Evolutionary conservation across 2,113 vertebrate genomes (phyloP).

Genomic region (Corythornis cristatus): DNA sequence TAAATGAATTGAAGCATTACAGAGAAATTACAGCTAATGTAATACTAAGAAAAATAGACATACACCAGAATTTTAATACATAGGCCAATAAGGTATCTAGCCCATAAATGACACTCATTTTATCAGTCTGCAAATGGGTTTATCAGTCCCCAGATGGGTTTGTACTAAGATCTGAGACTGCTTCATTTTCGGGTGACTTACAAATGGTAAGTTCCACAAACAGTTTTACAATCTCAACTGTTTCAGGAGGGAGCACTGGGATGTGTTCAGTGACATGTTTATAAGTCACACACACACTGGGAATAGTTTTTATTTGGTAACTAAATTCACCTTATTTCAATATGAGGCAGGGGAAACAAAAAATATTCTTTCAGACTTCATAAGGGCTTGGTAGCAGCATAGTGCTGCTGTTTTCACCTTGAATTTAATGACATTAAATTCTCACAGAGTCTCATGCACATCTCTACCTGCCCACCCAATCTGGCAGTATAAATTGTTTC

Average conservation of each 20-base stretch:
- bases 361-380: neutral
- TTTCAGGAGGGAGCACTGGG: conserved; percentile 35
- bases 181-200: conserved; percentile 49
- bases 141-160: conserved; percentile 67
- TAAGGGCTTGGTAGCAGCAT: neutral
- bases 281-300: neutral
- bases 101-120: conserved; percentile 65
- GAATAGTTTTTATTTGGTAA: conserved; percentile 24
- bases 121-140: conserved; percentile 72
- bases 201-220: conserved; percentile 54
- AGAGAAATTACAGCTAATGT: conserved; percentile 75
- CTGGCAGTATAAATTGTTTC: neutral
- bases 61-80: conserved; percentile 69
- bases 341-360: neutral
- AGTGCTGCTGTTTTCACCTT: neutral
- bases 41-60: conserved; percentile 70
- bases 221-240: conserved; percentile 50
- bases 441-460: neutral
- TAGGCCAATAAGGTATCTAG: conserved; percentile 56
- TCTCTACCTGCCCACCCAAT: neutral
- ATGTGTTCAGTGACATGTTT: conserved; percentile 25
- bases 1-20: conserved; percentile 76
- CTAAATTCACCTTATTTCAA: conserved; percentile 20
- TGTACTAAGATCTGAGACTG: conserved; percentile 52
- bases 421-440: neutral